Base-by-base conservation (phyloP, 2,113 vertebrate genomes). In the Tenrec ecaudatus region DNA sequence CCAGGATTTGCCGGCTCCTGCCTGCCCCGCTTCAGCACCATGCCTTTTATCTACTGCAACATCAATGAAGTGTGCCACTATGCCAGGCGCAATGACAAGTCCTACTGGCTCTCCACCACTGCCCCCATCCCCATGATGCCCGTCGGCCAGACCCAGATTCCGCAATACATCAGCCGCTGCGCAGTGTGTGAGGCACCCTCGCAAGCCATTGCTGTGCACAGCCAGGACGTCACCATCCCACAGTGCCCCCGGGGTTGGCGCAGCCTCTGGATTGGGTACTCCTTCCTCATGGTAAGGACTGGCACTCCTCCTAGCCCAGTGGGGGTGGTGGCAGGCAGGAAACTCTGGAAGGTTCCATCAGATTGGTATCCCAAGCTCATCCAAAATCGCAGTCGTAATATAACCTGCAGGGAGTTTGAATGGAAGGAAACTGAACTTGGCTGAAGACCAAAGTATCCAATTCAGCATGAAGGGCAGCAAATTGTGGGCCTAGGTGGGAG, bases 101-200 rank as follows among this genome's bases (percentile, higher is more conserved):
- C 99, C 94, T 99, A 99, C 97, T 99, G 99, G 99, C 99, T 99
- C 23, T 99, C 99, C 93, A 99, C 99, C 33, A 98, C 99, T 0
- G 99, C 98, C 2, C 98, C 99, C 22, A 99, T 99, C 84, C 99
- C 99, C 95, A 99, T 99, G 99, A 99, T 99, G 99, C 99, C 99
- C 0, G 98, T 99, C 75, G 95, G 97, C 89, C 98, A 98, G 0
- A 19, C 84, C 0, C 98, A 99, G 97, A 99, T 99, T 82, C 97
- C 93, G 0, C 97, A 98, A 68, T 99, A 99, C 97, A 99, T 99
- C 98, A 99, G 99, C 95, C 98, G 99, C 33, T 99, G 99, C 96
- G 98, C 99, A 0, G 99, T 99, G 7, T 99, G 99, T 2, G 99
- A 99, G 93, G 99, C 98, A 0, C 99, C 99, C 6, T 99, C 99